Evolutionary conservation across 53 echinoderm and acorn worm species (phyloP).

Genomic region (Paracentrotus lividus): DNA sequence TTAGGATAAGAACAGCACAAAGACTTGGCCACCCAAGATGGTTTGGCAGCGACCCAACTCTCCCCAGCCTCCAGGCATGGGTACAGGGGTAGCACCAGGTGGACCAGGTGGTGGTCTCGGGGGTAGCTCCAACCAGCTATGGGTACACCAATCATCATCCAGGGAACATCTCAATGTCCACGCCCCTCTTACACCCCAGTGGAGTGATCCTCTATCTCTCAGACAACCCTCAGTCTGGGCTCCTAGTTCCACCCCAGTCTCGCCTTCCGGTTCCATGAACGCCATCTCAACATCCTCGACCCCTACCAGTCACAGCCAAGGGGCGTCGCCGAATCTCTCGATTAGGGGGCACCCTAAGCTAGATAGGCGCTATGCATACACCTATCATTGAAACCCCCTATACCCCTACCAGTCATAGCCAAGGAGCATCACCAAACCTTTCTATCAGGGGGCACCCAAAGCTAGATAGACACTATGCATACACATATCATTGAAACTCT

Average conservation of each 20-base stretch:
- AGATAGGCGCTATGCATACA: slow-evolving; percentile 83
- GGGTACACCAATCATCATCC: slow-evolving; percentile 73
- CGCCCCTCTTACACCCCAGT: slow-evolving; percentile 95
- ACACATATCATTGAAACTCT: neutral
- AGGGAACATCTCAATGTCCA: slow-evolving; percentile 94
- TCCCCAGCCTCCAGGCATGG: slow-evolving; percentile 70
- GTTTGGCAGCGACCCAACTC: slow-evolving; percentile 90
- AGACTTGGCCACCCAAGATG: slow-evolving; percentile 98
- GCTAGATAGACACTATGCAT: slow-evolving; percentile 83
- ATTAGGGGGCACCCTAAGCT: slow-evolving; percentile 83
- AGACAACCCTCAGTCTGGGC: slow-evolving; percentile 84
- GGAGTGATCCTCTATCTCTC: slow-evolving; percentile 96
- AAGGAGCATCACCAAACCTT: slow-evolving; percentile 57
- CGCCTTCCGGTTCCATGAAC: slow-evolving; percentile 89
- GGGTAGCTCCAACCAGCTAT: slow-evolving; percentile 56
- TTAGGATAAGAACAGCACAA: slow-evolving; percentile 92
- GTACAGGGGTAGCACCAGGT: slow-evolving; percentile 12
- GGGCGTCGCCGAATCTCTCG: slow-evolving; percentile 54
- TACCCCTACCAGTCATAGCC: slow-evolving; percentile 76
- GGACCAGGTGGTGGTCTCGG: neutral
- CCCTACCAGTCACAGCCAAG: slow-evolving; percentile 74
- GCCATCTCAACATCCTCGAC: slow-evolving; percentile 90
- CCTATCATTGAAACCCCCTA: slow-evolving; percentile 65
- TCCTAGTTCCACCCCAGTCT: slow-evolving; percentile 86
- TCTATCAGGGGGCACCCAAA: slow-evolving; percentile 74